Base-by-base conservation (phyloP, 2,797 vertebrate species). In the Sebastes diploproa region DNA sequence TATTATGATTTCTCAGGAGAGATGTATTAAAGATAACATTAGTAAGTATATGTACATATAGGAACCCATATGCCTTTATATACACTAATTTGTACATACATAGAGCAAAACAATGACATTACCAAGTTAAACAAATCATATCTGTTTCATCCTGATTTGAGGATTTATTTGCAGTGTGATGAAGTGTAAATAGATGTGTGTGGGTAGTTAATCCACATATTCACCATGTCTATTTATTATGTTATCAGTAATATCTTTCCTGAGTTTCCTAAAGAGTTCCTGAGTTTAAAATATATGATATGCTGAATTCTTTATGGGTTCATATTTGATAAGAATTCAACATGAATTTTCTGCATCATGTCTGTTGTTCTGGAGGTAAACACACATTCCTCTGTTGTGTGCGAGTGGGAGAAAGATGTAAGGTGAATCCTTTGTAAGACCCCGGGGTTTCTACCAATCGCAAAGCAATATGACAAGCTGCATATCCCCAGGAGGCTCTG, bases 391-490 rank as follows among this genome's bases (percentile, higher is more conserved):
- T 74, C 27, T 80, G 68, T 54, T 79, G 76, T 77, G 81, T 76
- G 72, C 18, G 68, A 83, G 70, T 56, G 67, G 38, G 79, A 83
- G 82, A 56, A 20, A 78, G 86, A 89, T 91, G 83, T 86, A 81
- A 89, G 86, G 87, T 84, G 90, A 91, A 88, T 87, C 84, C 81
- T 86, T 78, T 88, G 85, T 86, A 77, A 81, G 86, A 88, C 89
- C 88, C 74, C 66, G 3, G 84, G 91, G 86, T 89, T 85, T 86
- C 77, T 61, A 86, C 81, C 75, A 75, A 88, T 86, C 68, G 11
- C 85, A 85, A 85, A 87, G 86, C 83, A 79, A 84, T 83, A 80
- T 90, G 91, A 92, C 91, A 92, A 83, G 88, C 86, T 81, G 85
- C 90, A 86, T 52, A 65, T 54, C 60, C 87, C 91, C 89, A 63